phyloP scores from a whole-genome alignment of 2,797 vertebrate species.

The Enteromius thamalakanensis region DNA sequence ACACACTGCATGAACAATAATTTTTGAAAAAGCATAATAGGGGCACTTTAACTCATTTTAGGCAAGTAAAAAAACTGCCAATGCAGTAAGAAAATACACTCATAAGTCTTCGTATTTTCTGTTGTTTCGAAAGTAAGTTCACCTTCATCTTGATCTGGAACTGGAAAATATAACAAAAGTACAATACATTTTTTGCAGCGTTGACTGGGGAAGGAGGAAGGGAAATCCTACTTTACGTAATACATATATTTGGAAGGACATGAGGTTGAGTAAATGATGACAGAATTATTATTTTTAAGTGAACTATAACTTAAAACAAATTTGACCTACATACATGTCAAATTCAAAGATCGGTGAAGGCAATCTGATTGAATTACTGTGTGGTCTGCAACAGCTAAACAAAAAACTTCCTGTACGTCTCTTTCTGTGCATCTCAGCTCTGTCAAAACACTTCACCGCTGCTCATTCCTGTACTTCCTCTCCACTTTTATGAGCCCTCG shows the following conservation, averaged over 20 bases:
- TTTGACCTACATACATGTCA: not conserved
- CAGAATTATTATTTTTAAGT: not conserved
- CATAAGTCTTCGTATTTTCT: not conserved
- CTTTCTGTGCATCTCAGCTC: constrained; percentile 2
- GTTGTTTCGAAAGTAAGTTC: not conserved
- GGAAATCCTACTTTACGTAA: not conserved
- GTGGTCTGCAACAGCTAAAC: not conserved
- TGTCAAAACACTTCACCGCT: not conserved
- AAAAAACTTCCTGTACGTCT: not conserved
- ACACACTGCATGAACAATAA: too few relatives aligned
- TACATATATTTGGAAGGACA: not conserved
- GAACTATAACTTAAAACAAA: not conserved
- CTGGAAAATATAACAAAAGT: not conserved
- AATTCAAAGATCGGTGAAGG: not conserved
- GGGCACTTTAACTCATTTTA: not conserved
- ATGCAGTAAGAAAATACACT: not conserved
- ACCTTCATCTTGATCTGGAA: not conserved
- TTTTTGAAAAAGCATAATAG: too few relatives aligned
- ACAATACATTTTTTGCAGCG: not conserved
- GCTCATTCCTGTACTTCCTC: constrained; percentile 15
- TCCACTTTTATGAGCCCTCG: constrained; percentile 14
- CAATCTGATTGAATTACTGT: constrained; percentile 1
- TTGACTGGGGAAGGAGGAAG: not conserved
- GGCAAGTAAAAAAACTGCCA: not conserved
- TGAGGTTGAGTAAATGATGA: not conserved